Evolutionary conservation across 1,140 invertebrate genomes (phyloP).

Genomic region (Pteromalus puparum): DNA sequence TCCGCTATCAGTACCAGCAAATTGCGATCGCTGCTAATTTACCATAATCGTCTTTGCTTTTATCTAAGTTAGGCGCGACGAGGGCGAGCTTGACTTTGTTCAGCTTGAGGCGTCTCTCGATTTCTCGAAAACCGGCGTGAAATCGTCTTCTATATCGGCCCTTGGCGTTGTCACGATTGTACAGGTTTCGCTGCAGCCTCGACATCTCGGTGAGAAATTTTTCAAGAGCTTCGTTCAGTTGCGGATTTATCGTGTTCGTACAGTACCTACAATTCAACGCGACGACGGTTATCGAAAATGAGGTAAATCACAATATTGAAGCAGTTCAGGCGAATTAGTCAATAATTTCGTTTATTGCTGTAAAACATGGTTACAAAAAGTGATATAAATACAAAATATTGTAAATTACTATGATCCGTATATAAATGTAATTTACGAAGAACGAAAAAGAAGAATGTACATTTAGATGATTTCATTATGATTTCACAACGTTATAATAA

Average conservation of each 20-base stretch:
- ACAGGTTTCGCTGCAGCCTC: slow-evolving; percentile 61
- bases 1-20: background rate
- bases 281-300: background rate
- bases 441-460: slow-evolving; percentile 48
- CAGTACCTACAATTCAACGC: slow-evolving; percentile 63
- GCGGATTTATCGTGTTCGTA: slow-evolving; percentile 59
- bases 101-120: slow-evolving; percentile 59
- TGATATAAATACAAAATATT: slow-evolving; percentile 45
- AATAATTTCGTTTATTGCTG: slow-evolving; percentile 50
- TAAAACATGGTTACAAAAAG: slow-evolving; percentile 53
- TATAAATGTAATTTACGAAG: slow-evolving; percentile 42
- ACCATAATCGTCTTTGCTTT: slow-evolving; percentile 58
- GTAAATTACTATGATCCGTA: slow-evolving; percentile 45
- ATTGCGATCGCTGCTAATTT: background rate
- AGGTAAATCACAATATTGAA: background rate
- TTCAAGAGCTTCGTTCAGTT: slow-evolving; percentile 56
- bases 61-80: slow-evolving; percentile 63
- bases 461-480: slow-evolving; percentile 43
- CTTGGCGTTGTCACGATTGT: slow-evolving; percentile 60
- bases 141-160: slow-evolving; percentile 59
- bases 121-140: slow-evolving; percentile 64
- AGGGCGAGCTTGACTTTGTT: slow-evolving; percentile 64
- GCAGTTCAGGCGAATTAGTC: background rate
- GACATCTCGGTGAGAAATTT: slow-evolving; percentile 59
- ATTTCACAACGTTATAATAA: slow-evolving; percentile 47